Base-by-base conservation (phyloP, 2,888 invertebrate species). In the Deilephila porcellus region DNA sequence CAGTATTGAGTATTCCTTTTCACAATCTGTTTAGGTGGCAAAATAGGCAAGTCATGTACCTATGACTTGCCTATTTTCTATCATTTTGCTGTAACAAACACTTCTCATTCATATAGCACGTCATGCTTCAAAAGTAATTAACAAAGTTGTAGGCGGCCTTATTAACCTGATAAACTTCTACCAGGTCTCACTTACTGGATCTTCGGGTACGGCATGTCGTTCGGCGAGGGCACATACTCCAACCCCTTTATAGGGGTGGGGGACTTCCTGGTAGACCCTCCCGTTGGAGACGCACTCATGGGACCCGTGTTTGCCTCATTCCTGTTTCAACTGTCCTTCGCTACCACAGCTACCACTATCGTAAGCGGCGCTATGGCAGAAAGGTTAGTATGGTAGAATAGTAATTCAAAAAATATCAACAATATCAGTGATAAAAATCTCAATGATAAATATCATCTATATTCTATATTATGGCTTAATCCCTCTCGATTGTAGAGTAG, bases 311-410 rank as follows among this genome's bases (percentile, higher is more conserved):
- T 98, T 87, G 97, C 98, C 0, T 97, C 98, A 0, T 99, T 98
- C 88, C 93, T 98, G 72, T 99, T 98, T 90, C 98, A 98, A 88
- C 92, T 98, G 79, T 98, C 98, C 0, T 98, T 98, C 81, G 98
- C 98, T 0, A 98, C 98, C 0, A 97, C 97, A 0, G 97, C 98
- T 0, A 98, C 98, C 0, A 98, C 98, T 0, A 98, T 98, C 75
- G 98, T 98, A 0, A 98, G 98, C 82, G 99, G 99, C 0, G 98
- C 98, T 6, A 98, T 99, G 98, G 98, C 98, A 1, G 99, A 99
- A 89, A 96, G 98, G 97, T 98, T 87, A 83, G 79, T 60, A 62
- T 34, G 60, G 63, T 5, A 14, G 3, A 6, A 14, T 45, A 14
- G 11, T 45, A 3, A 11, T 14, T 37, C 45, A 14, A 45, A 11